Base-by-base conservation (phyloP, 2,888 invertebrate species). In the Eudemis profundana region DNA sequence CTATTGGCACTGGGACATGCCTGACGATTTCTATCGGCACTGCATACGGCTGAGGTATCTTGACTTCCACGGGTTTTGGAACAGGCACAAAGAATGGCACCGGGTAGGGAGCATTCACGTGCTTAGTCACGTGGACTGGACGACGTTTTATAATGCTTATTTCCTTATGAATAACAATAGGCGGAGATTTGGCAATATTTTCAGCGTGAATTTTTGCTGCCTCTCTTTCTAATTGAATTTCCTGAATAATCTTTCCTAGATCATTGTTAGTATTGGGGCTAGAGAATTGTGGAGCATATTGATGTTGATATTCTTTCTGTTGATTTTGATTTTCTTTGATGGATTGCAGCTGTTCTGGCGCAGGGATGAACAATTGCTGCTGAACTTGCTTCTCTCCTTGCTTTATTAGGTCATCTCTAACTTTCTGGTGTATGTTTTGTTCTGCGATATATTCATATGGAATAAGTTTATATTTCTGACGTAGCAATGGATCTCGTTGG, bases 201-300 rank as follows among this genome's bases (percentile, higher is more conserved):
- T 83, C 81, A 15, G 80, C 81, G 66, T 77, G 79, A 12, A 79
- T 75, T 8, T 78, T 65, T 38, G 81, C 78, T 4, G 81, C 84
- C 69, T 84, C 83, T 59, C 81, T 83, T 38, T 78, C 79, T 42
- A 81, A 69, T 19, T 78, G 78, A 59, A 73, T 72, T 14, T 71
- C 72, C 7, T 69, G 70, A 14, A 74, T 51, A 17, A 84, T 69
- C n/a, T 79, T 82, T 65, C 84, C 82, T 5, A 86, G 70, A 69
- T 83, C 84, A 57, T 74, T 74, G 0, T 76, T 79, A 19, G 78
- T 78, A 66, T 78, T 83, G 46, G 76, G 77, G 10, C 78, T 77
- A 49, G 81, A 84, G 69, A 86, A 82, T 67, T 84, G 81, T 0
- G 81, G 67, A 62, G 84, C 71, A 67, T 84, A 70, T 81, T 86